Evolutionary conservation across 2,797 vertebrate genomes (phyloP).

Genomic region (Anguilla anguilla): DNA sequence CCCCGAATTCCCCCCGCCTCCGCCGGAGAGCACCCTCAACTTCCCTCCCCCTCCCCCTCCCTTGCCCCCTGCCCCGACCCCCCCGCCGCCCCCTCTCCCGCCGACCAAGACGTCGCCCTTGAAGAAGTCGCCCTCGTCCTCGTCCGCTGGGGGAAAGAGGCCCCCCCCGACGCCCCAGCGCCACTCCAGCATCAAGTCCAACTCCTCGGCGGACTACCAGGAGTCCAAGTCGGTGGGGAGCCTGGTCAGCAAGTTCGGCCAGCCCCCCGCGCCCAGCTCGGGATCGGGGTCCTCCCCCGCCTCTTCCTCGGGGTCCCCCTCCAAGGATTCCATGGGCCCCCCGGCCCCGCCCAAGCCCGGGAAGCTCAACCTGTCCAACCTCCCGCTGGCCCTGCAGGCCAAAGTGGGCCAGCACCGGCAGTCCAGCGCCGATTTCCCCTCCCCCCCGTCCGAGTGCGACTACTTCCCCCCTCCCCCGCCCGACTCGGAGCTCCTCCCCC

Average conservation of each 20-base stretch:
- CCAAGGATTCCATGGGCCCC: constrained; percentile 77
- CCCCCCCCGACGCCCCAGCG: constrained; percentile 89
- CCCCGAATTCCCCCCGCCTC: constrained; percentile 88
- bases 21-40: constrained; percentile 77
- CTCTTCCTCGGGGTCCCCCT: constrained; percentile 75
- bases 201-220: constrained; percentile 75
- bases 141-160: constrained; percentile 77
- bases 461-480: constrained; percentile 85
- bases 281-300: constrained; percentile 21
- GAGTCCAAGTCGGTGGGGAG: constrained; percentile 84
- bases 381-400: constrained; percentile 81
- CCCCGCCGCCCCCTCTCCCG: constrained; percentile 74
- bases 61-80: constrained; percentile 59
- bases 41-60: constrained; percentile 74
- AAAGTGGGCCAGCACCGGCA: constrained; percentile 75
- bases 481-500: constrained; percentile 84
- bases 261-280: constrained; percentile 61
- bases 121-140: constrained; percentile 74
- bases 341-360: constrained; percentile 89
- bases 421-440: constrained; percentile 80
- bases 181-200: constrained; percentile 84
- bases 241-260: constrained; percentile 87
- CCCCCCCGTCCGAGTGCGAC: constrained; percentile 79
- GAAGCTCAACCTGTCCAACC: constrained; percentile 84
- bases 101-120: constrained; percentile 75